Base-by-base conservation (phyloP, 2,888 invertebrate genomes). In the Scaptomyza caliginosa region DNA sequence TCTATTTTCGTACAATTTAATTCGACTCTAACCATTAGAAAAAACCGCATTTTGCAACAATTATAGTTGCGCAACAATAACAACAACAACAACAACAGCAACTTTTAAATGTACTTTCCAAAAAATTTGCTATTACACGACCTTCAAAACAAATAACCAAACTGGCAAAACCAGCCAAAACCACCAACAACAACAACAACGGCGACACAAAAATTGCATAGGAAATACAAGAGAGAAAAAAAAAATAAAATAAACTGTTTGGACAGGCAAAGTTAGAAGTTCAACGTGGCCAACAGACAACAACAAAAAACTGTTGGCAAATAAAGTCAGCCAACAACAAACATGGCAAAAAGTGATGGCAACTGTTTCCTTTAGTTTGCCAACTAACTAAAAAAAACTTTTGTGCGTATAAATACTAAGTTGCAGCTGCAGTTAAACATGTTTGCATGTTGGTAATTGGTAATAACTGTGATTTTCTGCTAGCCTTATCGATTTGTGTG, bases 51-150 rank as follows among this genome's bases (percentile, higher is more conserved):
- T 82, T 67, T 76, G 81, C 81, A 80, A 69, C 81, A 83, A 81
- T 80, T 83, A 82, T 79, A 64, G 66, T 67, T 67, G 57, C 58
- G 62, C 72, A 72, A 71, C 57, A 66, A 52, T 40, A 52, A 36
- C 16, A 56, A 19, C 45, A 60, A 8, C 45, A 38, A 34, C 43
- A 54, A 34, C 60, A 40, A 55, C 58, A 43, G 50, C 64, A 81
- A 81, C 80, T 83, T 67, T 74, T 77, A 74, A 82, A 81, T 79
- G 67, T 71, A 84, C 82, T 82, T 82, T 82, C 79, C 79, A 77
- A 84, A 81, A 81, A 67, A 63, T 66, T 16, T 34, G 34, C 1
- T 58, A 67, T 59, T 67, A 48, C 36, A 34, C 81, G 84, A 83
- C 84, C 82, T 84, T 81, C 84, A 74, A 51, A 66, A 52, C 70